phyloP scores from a whole-genome alignment of 2,113 vertebrate genomes.

The Tauraco erythrolophus region DNA sequence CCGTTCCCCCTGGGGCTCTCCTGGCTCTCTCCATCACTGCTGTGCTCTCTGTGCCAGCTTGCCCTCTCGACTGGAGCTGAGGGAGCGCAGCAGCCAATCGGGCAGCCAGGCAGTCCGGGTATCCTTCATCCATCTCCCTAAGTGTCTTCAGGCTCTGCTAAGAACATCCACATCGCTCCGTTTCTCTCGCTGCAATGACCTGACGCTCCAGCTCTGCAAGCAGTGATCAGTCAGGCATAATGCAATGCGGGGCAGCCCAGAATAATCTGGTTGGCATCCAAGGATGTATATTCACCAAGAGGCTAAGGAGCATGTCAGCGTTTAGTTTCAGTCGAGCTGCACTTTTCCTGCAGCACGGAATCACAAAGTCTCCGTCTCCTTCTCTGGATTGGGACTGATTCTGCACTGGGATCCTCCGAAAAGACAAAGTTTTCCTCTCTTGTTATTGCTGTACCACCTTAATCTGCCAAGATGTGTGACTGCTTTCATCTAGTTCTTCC shows the following conservation, averaged over 20 bases:
- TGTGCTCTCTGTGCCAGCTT: neutral
- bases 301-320: conserved; percentile 75
- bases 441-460: conserved; percentile 46
- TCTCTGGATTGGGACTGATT: conserved; percentile 57
- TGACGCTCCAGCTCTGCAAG: conserved; percentile 77
- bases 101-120: conserved; percentile 12
- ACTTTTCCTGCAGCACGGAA: conserved; percentile 71
- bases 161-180: conserved; percentile 57
- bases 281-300: conserved; percentile 79
- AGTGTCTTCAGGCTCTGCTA: conserved; percentile 27
- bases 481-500: conserved; percentile 98
- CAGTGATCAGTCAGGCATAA: conserved; percentile 76
- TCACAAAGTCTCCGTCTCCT: conserved; percentile 60
- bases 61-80: conserved; percentile 2
- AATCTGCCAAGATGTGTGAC: conserved; percentile 92
- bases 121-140: conserved; percentile 55
- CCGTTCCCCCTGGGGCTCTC: neutral
- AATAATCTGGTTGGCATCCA: conserved; percentile 81
- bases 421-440: conserved; percentile 57
- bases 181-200: conserved; percentile 69
- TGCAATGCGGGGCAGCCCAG: conserved; percentile 70
- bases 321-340: conserved; percentile 75
- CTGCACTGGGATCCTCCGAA: conserved; percentile 60
- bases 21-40: neutral
- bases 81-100: conserved; percentile 60